Conservation (phyloP, 2,888 invertebrate genomes). For the Yponomeuta sedellus region DNA sequence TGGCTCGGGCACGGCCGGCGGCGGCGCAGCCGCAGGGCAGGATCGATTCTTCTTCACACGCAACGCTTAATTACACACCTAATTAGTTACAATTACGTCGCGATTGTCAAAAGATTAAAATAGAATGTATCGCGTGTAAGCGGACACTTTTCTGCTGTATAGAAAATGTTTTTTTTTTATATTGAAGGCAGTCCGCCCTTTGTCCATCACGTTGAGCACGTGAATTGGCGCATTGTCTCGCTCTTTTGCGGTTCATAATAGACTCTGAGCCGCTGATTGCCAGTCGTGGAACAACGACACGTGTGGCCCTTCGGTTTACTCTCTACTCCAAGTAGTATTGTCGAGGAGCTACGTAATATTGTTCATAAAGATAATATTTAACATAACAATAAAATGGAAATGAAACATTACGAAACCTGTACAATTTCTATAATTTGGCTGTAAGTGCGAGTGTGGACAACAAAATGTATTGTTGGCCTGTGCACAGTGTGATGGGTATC, state of each 20-base stretch:
- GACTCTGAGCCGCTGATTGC: constrained; percentile 51
- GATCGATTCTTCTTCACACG: constrained; percentile 39
- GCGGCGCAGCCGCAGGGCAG: constrained; percentile 19
- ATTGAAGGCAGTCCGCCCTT: constrained; percentile 40
- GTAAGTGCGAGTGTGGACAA: neutral
- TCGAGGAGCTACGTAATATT: neutral
- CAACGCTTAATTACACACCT: constrained; percentile 44
- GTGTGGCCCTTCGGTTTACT: constrained; percentile 29
- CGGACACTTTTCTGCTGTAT: constrained; percentile 57
- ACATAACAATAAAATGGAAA: neutral
- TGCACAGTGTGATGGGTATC: neutral
- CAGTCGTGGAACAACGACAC: constrained; percentile 51
- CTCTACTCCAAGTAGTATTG: neutral
- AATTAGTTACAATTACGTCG: constrained; percentile 61
- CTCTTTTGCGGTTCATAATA: constrained; percentile 43
- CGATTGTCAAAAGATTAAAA: constrained; percentile 70
- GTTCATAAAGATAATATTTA: neutral
- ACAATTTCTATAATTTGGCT: neutral
- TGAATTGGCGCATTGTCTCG: constrained; percentile 50
- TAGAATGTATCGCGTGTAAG: constrained; percentile 68
- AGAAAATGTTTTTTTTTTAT: constrained; percentile 53
- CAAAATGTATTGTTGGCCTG: neutral
- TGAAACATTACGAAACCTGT: neutral
- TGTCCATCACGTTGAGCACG: constrained; percentile 64
- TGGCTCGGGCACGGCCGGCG: neutral